A percentile compares a stretch with the other conserved stretches of the same genome.
Evolutionary conservation across 2,113 vertebrate genomes (phyloP).

Genomic region (Choloepus hoffmanni): DNA sequence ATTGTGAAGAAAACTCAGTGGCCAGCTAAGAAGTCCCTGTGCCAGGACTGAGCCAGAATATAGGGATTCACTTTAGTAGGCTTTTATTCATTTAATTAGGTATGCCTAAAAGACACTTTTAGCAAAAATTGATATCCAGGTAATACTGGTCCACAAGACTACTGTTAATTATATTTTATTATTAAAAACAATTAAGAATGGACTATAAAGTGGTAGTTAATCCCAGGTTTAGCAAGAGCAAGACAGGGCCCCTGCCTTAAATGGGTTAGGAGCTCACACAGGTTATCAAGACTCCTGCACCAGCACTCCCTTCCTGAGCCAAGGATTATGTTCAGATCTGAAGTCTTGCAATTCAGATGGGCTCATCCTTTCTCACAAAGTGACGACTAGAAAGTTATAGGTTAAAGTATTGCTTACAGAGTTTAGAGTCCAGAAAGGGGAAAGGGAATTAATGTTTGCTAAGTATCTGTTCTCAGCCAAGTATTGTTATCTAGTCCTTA

Average conservation of each 20-base stretch:
- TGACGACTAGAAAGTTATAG: not conserved
- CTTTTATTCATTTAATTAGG: not conserved
- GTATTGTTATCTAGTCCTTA: not conserved
- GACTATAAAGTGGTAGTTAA: not conserved
- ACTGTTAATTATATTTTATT: not conserved
- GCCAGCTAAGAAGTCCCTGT: not conserved
- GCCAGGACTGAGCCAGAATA: not conserved
- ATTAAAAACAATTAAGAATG: not conserved
- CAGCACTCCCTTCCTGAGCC: not conserved
- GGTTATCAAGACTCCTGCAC: not conserved
- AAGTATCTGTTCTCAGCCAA: not conserved
- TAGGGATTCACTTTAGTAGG: not conserved
- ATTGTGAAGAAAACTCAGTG: not conserved
- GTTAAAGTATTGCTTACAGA: not conserved
- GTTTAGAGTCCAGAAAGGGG: not conserved
- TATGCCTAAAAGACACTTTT: not conserved
- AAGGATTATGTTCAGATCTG: not conserved
- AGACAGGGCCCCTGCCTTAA: not conserved
- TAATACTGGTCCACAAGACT: not conserved
- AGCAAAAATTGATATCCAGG: not conserved
- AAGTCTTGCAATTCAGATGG: not conserved
- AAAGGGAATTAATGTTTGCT: too few species aligned
- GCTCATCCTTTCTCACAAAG: not conserved
- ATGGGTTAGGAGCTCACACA: not conserved
- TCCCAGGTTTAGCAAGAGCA: not conserved